A percentile compares a stretch with the other conserved stretches of the same genome.
These are phyloP conservation scores for Penaeus chinensis DNA, from an alignment of 1,140 invertebrate genomes.

Conservation along the genomic window DNA sequence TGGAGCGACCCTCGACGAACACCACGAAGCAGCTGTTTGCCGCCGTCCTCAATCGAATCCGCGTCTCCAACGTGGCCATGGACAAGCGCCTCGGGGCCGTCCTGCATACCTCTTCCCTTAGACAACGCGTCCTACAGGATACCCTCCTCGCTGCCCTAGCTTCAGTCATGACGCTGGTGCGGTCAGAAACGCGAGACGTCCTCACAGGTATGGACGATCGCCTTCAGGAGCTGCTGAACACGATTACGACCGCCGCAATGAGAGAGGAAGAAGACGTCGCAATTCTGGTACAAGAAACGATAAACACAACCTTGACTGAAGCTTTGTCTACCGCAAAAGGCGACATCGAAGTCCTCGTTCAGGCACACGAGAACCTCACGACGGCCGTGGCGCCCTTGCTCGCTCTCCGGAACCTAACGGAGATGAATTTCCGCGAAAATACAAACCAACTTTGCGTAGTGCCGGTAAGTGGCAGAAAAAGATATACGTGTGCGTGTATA, in stretches of 20 bases:
- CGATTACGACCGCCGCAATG: background rate
- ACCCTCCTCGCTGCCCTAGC: slow-evolving; percentile 11
- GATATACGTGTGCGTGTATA: no score
- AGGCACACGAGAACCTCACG: no score
- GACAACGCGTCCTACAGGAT: slow-evolving; percentile 36
- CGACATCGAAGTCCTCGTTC: no score
- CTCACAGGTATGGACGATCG: slow-evolving; percentile 5
- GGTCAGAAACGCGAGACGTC: background rate
- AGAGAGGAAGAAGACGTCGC: slow-evolving; percentile 14
- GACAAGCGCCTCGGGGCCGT: slow-evolving; percentile 44
- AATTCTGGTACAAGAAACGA: slow-evolving; percentile 1
- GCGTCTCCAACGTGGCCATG: slow-evolving; percentile 44
- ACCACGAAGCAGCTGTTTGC: slow-evolving; percentile 35
- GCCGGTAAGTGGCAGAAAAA: no score
- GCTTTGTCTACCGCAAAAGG: no score
- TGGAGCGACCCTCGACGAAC: background rate
- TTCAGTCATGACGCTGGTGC: background rate
- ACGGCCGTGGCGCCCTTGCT: no score
- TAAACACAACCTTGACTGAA: background rate
- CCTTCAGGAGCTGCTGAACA: background rate
- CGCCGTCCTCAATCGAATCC: slow-evolving; percentile 35
- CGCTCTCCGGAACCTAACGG: no score
- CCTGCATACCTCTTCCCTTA: slow-evolving; percentile 31
- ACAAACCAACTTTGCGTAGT: no score
- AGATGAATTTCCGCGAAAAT: no score